A percentile compares a stretch with the other conserved stretches of the same genome.
phyloP scores from a whole-genome alignment of 1,140 invertebrate genomes.

The Hestina assimilis region DNA sequence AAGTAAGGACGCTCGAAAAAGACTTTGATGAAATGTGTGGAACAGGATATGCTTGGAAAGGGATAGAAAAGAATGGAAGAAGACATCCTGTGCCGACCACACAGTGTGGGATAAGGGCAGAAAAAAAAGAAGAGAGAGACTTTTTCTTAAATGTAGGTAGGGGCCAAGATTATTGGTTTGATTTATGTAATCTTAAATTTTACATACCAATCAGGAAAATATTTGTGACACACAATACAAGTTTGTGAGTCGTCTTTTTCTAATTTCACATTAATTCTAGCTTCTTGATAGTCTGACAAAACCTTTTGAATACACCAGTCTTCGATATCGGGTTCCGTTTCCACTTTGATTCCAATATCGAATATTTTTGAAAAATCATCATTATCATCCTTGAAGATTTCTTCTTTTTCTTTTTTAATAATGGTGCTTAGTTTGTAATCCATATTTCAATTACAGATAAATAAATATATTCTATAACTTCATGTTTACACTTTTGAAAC shows the following conservation, averaged over 20 bases:
- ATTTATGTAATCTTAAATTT: not conserved
- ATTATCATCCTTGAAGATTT: slow-evolving; percentile 1
- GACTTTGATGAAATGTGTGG: too few species aligned
- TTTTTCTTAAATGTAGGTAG: too few species aligned
- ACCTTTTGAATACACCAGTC: slow-evolving; percentile 7
- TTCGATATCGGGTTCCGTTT: not conserved
- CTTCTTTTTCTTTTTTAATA: slow-evolving; percentile 1
- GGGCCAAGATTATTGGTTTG: too few species aligned
- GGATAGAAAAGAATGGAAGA: too few species aligned
- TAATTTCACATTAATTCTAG: not conserved
- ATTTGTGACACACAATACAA: slow-evolving; percentile 9
- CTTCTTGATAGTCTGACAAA: not conserved
- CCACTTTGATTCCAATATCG: slow-evolving; percentile 9
- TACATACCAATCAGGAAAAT: slow-evolving; percentile 11
- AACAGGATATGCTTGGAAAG: too few species aligned
- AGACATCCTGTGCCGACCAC: too few species aligned
- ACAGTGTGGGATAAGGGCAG: too few species aligned
- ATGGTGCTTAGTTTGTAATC: not conserved
- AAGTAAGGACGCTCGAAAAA: too few species aligned
- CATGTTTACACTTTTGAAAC: not conserved
- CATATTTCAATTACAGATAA: not conserved
- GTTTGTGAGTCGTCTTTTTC: slow-evolving; percentile 6
- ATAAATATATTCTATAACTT: too few species aligned
- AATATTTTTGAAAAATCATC: slow-evolving; percentile 6
- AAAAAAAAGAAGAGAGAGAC: too few species aligned